phyloP scores from a whole-genome alignment of 2,113 vertebrate genomes.

The Coturnix japonica region DNA sequence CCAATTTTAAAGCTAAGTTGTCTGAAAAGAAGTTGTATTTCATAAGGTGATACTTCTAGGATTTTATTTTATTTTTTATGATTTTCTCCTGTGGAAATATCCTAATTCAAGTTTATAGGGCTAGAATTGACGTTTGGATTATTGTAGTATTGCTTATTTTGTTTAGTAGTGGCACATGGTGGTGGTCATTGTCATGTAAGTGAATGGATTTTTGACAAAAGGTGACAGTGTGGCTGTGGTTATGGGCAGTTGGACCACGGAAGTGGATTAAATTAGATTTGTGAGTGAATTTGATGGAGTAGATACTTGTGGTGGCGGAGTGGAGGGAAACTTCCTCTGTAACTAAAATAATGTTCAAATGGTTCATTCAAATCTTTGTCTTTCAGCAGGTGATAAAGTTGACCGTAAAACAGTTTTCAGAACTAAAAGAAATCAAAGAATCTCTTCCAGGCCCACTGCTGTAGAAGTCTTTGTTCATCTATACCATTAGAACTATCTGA shows the following conservation, averaged over 20 bases:
- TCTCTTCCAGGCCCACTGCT: neutral
- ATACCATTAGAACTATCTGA: neutral
- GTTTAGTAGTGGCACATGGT: neutral
- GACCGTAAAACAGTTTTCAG: neutral
- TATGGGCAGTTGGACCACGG: neutral
- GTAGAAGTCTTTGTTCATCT: neutral
- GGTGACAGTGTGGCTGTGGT: neutral
- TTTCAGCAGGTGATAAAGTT: slow-evolving; percentile 9
- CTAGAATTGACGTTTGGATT: neutral
- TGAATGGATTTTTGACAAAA: neutral
- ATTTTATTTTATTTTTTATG: neutral
- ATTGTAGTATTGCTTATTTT: neutral
- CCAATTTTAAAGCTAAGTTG: neutral
- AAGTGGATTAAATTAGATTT: neutral
- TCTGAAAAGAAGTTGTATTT: neutral
- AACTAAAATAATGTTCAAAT: neutral
- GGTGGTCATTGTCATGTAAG: neutral
- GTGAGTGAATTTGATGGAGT: neutral
- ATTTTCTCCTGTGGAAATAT: neutral
- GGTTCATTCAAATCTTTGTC: neutral
- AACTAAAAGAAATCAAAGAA: neutral
- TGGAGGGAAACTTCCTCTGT: neutral
- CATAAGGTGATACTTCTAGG: neutral
- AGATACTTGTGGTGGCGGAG: neutral
- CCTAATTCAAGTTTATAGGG: neutral